Evolutionary conservation across 1,140 invertebrate genomes (phyloP).

Genomic region (Cotesia glomerata): DNA sequence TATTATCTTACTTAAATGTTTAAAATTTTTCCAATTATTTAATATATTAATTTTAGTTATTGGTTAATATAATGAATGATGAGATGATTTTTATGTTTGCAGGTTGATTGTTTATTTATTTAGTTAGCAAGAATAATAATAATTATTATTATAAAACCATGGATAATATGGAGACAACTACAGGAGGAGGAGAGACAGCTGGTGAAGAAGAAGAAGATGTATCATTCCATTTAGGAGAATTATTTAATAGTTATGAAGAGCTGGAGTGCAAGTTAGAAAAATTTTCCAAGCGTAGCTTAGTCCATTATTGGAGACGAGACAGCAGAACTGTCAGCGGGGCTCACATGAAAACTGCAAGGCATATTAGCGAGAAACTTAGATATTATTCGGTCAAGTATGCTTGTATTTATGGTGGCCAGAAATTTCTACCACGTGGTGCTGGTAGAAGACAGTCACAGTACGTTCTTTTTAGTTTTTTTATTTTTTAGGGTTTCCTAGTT

Average conservation of each 20-base stretch:
- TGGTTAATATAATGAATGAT: background rate
- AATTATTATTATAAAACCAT: slow-evolving; percentile 30
- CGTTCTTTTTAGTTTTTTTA: slow-evolving; percentile 30
- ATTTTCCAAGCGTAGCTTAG: slow-evolving; percentile 55
- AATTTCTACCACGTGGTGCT: slow-evolving; percentile 57
- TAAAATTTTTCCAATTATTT: background rate
- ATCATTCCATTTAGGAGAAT: slow-evolving; percentile 55
- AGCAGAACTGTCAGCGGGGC: slow-evolving; percentile 61
- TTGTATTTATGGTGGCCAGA: slow-evolving; percentile 61
- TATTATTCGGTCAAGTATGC: slow-evolving; percentile 64
- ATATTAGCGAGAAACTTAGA: slow-evolving; percentile 56
- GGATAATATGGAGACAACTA: slow-evolving; percentile 29
- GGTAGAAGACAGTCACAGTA: slow-evolving; percentile 58
- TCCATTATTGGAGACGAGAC: slow-evolving; percentile 61
- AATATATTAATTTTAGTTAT: background rate
- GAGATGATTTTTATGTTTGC: background rate
- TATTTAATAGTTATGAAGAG: slow-evolving; percentile 60
- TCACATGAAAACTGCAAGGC: slow-evolving; percentile 61
- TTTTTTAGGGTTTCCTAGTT: background rate
- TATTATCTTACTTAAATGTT: background rate
- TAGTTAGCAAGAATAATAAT: no score
- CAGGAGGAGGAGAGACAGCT: background rate
- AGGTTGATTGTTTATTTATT: slow-evolving; percentile 17
- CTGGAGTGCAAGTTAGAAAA: slow-evolving; percentile 54
- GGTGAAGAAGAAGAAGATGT: slow-evolving; percentile 47